Conservation (phyloP, 92 coral and sea anemone genomes). For the Paramuricea clavata region DNA sequence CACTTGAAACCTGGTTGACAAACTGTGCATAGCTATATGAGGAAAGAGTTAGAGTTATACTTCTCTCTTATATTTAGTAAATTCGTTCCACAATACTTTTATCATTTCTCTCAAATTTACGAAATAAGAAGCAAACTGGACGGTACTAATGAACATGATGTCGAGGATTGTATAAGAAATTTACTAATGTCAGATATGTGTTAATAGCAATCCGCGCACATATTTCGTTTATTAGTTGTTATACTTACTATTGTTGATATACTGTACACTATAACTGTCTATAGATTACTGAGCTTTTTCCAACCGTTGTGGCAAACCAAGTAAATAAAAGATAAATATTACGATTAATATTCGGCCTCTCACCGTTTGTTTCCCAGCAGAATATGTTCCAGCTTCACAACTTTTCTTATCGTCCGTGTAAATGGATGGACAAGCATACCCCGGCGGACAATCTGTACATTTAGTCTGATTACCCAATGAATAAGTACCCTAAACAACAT, state of each 20-base stretch:
- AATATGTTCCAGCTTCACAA: constrained; percentile 86
- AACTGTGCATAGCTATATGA: constrained; percentile 75
- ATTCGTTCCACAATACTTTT: too few relatives aligned
- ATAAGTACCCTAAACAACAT: constrained; percentile 83
- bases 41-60: not conserved
- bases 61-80: too few relatives aligned
- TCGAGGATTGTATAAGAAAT: too few relatives aligned
- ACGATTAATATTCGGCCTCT: constrained; percentile 35
- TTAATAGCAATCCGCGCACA: too few relatives aligned
- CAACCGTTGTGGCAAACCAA: too few relatives aligned
- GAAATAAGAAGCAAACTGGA: not conserved
- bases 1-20: constrained; percentile 90
- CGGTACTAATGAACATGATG: too few relatives aligned
- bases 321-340: too few relatives aligned
- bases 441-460: constrained; percentile 86
- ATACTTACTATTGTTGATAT: too few relatives aligned
- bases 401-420: constrained; percentile 74
- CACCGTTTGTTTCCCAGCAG: constrained; percentile 90
- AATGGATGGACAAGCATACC: constrained; percentile 81
- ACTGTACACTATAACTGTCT: too few relatives aligned
- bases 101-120: not conserved
- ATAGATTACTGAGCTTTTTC: too few relatives aligned
- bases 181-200: not conserved
- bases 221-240: too few relatives aligned
- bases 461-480: constrained; percentile 77